Conservation (phyloP, 2,888 invertebrate genomes). For the Dendrolimus houi region DNA sequence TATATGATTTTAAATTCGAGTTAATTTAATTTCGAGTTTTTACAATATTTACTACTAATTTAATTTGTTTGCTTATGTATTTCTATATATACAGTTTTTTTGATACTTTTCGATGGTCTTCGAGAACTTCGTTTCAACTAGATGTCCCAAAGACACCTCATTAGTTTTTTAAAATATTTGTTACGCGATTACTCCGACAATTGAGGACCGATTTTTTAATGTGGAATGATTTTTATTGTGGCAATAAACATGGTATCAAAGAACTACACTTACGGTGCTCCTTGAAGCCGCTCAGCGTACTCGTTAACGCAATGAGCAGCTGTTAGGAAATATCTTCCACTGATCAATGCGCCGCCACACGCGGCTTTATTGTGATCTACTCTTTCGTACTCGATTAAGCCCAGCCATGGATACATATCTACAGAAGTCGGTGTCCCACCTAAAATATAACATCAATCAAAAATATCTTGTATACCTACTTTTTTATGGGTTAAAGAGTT, state of each 20-base stretch:
- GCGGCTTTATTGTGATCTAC: constrained; percentile 23
- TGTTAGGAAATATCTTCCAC: constrained; percentile 59
- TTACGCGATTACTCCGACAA: too few relatives aligned
- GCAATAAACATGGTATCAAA: not conserved
- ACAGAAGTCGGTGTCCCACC: constrained; percentile 6
- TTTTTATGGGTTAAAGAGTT: too few relatives aligned
- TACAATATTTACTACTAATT: too few relatives aligned
- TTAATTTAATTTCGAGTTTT: too few relatives aligned
- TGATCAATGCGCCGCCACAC: constrained; percentile 67
- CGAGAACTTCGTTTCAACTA: too few relatives aligned
- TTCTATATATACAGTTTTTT: too few relatives aligned
- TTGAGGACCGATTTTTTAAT: not conserved
- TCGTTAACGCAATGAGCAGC: constrained; percentile 65
- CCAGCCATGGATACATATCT: constrained; percentile 70
- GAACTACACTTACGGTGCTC: constrained; percentile 2
- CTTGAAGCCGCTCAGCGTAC: constrained; percentile 24
- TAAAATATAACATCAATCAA: not conserved
- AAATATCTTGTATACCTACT: too few relatives aligned
- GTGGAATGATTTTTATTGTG: not conserved
- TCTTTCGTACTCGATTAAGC: constrained; percentile 46
- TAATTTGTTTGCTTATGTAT: too few relatives aligned
- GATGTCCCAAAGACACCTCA: too few relatives aligned
- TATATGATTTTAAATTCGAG: too few relatives aligned
- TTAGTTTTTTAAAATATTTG: too few relatives aligned
- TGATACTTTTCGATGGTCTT: too few relatives aligned